Base-by-base conservation (phyloP, 2,888 invertebrate genomes). In the Alsophila aescularia region DNA sequence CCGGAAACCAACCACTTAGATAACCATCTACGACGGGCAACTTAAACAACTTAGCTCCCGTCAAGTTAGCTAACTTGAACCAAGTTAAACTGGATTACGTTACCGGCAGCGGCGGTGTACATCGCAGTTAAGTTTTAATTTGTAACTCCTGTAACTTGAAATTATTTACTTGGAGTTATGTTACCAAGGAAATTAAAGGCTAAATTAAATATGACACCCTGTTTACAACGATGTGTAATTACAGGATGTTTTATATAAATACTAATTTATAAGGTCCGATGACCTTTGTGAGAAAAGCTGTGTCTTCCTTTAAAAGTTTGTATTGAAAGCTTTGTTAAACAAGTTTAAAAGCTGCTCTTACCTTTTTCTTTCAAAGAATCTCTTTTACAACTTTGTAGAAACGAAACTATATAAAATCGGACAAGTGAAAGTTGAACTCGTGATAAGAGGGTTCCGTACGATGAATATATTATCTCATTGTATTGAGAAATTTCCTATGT, bases 81-180 rank as follows among this genome's bases (percentile, higher is more conserved):
- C 7, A 36, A 36, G 47, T 40, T 40, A 27, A 39, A 52, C 48
- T 39, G 21, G 42, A 36, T 39, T 39, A 45, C 18, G 9, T 35
- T 24, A 29, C 15, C 40, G 13, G 34, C 16, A 10, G n/a, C n/a
- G n/a, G n/a, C n/a, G n/a, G 21, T 21, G 21, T 6, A 18, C 24
- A 24, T n/a, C 16, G 18, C 29, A 31, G 40, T 43, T 41, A 41
- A 31, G 41, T 53, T 53, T 47, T 47, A 47, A 42, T 47, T 47
- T 41, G 31, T 51, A 37, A 37, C 36, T 35, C 29, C 10, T 12
- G 37, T 31, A 39, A 45, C 34, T 45, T 45, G 37, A 6, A 44
- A 27, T 44, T 44, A 44, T 34, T 44, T 37, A 44, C 40, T 44
- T 37, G 12, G 51, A 32, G 51, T 44, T 16, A 8, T 44, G 24